These are phyloP conservation scores for Myiozetetes cayanensis DNA, from an alignment of 2,113 vertebrate genomes.

Conservation along the genomic window DNA sequence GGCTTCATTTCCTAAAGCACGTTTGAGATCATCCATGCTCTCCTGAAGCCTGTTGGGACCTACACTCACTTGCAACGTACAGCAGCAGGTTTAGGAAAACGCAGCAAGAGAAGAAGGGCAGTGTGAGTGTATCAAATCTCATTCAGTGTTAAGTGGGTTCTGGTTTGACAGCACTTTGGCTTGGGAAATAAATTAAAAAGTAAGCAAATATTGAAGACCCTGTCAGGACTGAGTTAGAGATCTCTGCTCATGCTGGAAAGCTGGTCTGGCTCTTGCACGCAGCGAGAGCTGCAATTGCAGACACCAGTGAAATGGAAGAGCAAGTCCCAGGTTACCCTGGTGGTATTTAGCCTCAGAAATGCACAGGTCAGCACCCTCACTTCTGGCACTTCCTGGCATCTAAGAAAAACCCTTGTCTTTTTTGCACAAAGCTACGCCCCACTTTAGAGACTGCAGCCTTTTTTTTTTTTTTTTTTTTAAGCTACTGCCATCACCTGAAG, in stretches of 20 bases:
- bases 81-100: neutral
- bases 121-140: neutral
- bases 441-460: neutral
- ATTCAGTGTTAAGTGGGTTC: neutral
- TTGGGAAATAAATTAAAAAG: conserved; percentile 3
- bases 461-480: neutral
- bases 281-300: neutral
- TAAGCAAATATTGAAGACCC: neutral
- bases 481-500: neutral
- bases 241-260: neutral
- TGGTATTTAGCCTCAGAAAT: neutral
- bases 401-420: neutral
- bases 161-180: conserved; percentile 2
- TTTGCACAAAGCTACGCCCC: neutral
- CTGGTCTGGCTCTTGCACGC: accelerated
- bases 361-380: neutral
- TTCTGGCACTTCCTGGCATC: neutral
- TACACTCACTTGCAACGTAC: neutral
- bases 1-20: neutral
- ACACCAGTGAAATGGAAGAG: neutral
- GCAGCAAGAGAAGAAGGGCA: neutral
- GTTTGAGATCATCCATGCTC: neutral
- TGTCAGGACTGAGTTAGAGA: neutral
- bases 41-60: neutral
- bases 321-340: neutral